A percentile compares a stretch with the other conserved stretches of the same genome.
These are phyloP conservation scores for Apistogramma diplotaenia DNA, from an alignment of 2,113 vertebrate species.

Conservation along the genomic window DNA sequence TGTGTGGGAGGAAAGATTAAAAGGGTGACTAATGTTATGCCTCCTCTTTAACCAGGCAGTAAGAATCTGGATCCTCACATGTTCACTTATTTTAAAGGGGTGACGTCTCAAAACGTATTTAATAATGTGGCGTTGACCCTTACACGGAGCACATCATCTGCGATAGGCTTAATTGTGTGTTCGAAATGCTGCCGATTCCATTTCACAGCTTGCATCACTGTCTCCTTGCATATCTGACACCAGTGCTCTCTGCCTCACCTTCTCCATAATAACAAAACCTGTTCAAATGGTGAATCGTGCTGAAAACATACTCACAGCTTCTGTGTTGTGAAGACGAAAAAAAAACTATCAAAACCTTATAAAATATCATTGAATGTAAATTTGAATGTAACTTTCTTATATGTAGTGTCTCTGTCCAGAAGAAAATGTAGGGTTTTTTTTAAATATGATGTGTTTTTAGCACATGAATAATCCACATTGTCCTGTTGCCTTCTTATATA, in stretches of 20 bases:
- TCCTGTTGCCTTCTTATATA: conserved; percentile 51
- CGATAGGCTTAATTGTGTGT: background rate
- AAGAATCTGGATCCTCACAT: conserved; percentile 21
- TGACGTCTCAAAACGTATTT: background rate
- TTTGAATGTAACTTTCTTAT: background rate
- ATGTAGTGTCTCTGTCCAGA: background rate
- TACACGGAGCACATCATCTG: background rate
- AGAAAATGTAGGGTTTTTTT: background rate
- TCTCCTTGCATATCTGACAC: background rate
- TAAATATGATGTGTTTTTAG: background rate
- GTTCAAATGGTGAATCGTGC: conserved; percentile 5
- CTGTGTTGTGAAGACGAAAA: background rate
- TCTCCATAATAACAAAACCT: conserved; percentile 10
- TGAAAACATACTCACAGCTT: conserved; percentile 6
- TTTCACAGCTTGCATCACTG: background rate
- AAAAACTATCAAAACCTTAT: background rate
- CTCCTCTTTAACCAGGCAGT: conserved; percentile 28
- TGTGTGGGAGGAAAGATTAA: conserved; percentile 53
- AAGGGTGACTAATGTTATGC: conserved; percentile 51
- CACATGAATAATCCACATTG: background rate
- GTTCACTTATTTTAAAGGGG: background rate
- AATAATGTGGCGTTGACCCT: background rate
- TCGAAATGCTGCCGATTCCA: background rate
- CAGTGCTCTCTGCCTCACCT: conserved; percentile 37
- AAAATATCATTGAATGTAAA: background rate